Base-by-base conservation (phyloP, 2,113 vertebrate genomes). In the Hippocampus comes region DNA sequence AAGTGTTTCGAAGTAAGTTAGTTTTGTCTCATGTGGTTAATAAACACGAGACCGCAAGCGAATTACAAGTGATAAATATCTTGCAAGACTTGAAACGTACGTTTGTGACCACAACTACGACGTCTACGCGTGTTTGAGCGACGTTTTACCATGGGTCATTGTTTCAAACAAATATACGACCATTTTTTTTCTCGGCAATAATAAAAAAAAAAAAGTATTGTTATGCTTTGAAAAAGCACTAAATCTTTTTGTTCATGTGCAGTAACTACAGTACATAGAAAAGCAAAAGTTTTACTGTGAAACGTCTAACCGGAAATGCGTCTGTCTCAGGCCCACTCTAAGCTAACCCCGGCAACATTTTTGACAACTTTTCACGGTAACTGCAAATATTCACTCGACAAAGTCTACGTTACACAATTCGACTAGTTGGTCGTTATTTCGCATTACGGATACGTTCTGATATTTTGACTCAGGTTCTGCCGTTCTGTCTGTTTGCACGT, bases 321-420 rank as follows among this genome's bases (percentile, higher is more conserved):
- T 9, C 0, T 15, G 1, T 30, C 1, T 8, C 3, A 0, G 9
- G 2, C 0, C 5, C n/a, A 0, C 46, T 5, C 11, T 3, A 65
- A 11, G 8, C 5, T 30, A 3, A 0, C 3, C 15, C 71, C 1
- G 72, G 53, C 18, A 21, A 9, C 60, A 17, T 9, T 2, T 15
- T 21, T 15, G 11, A 72, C 9, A 78, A 75, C 64, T 77, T 82
- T 67, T 8, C 27, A 74, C 57, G 83, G 82, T 84, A 83, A 65
- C 17, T 34, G n/a, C 66, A 38, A 17, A 48, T 23, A 41, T 27
- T 11, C 20, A 15, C 2, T 0, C 15, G 14, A 61, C 23, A 18
- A 15, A 27, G 14, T 48, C 18, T 11, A 2, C 27, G 18, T 49
- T 23, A 7, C 10, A 30, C 25, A 30, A 27, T 53, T 21, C 20